phyloP scores from a whole-genome alignment of 2,797 vertebrate species.

The Bucorvus abyssinicus region DNA sequence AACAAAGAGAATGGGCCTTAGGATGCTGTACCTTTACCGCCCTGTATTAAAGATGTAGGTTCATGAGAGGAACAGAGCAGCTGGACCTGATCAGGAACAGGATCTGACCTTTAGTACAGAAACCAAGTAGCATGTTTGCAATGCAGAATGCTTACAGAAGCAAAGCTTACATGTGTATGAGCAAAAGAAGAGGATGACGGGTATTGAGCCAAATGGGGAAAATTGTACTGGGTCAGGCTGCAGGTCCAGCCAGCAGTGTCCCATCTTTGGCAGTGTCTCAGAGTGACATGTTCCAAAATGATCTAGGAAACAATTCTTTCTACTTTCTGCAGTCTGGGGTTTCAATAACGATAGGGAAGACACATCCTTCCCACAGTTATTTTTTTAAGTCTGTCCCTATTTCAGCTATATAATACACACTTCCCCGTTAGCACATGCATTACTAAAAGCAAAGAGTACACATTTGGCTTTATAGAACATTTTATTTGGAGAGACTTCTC shows the following conservation, averaged over 20 bases:
- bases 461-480: constrained; percentile 34
- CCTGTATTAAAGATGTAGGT: neutral
- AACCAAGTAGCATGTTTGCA: neutral
- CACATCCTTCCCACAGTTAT: neutral
- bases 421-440: neutral
- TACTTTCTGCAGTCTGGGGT: neutral
- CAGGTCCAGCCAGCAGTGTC: neutral
- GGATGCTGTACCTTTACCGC: neutral
- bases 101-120: neutral
- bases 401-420: neutral
- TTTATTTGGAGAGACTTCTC: constrained; percentile 65
- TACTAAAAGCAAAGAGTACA: neutral
- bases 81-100: neutral
- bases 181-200: neutral
- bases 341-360: neutral
- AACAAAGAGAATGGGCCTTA: neutral
- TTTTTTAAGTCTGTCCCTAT: neutral
- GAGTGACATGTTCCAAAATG: neutral
- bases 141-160: neutral
- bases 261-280: neutral
- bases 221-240: neutral
- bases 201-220: neutral
- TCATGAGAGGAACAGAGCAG: neutral
- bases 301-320: neutral
- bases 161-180: neutral